Percentiles rank a stretch among this genome's conserved stretches.
Evolutionary conservation across 2,113 vertebrate species (phyloP).

Genomic region (Stegostoma tigrinum): DNA sequence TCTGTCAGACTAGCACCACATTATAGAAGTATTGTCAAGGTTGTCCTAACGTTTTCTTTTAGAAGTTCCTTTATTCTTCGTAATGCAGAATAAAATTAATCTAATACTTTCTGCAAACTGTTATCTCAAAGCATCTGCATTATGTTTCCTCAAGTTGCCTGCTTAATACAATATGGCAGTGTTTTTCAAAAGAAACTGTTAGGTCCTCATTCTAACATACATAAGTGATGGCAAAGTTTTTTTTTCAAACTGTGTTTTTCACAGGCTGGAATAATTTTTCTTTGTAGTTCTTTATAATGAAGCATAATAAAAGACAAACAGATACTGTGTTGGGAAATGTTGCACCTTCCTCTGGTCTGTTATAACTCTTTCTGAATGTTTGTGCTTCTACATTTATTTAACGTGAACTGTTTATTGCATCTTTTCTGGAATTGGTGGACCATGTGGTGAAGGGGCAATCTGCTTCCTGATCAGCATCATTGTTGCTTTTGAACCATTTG

Average conservation of each 20-base stretch:
- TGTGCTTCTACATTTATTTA: not conserved
- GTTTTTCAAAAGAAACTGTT: not conserved
- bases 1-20: not conserved
- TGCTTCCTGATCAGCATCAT: not conserved
- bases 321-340: not conserved
- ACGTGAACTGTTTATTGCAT: not conserved
- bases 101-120: not conserved
- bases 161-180: not conserved
- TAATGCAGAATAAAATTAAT: not conserved
- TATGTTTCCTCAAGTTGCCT: not conserved
- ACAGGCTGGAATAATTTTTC: not conserved
- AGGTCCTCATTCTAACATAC: not conserved
- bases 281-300: not conserved
- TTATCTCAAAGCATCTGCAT: not conserved
- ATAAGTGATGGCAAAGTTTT: not conserved
- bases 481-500: not conserved
- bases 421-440: not conserved
- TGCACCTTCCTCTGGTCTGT: not conserved
- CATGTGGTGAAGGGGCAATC: not conserved
- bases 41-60: not conserved
- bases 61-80: not conserved
- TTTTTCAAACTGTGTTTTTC: not conserved
- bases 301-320: not conserved
- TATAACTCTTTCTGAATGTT: not conserved
- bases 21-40: slow-evolving; percentile 3